Evolutionary conservation across 2,888 invertebrate species (phyloP), one percentile per base, ranked within the genome.

Genomic region (Pasiphila rectangulata): DNA sequence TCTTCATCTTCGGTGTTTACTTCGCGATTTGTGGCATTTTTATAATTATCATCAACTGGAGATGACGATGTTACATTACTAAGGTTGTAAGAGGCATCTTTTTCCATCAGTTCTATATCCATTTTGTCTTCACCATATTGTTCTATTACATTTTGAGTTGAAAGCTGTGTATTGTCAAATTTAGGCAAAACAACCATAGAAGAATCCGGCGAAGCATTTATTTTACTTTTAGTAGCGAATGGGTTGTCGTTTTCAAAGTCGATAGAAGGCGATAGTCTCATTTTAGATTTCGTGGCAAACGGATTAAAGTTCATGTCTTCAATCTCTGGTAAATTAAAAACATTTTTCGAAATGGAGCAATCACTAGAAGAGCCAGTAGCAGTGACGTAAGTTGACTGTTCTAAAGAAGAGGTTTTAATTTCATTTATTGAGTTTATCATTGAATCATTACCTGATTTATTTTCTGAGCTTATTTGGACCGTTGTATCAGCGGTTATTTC

Each of bases 1-100:
- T 88, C 87, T 64, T 87, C 87, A 51, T 85, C 83, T 68, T 88
- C 87, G 9, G 87, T 87, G 40, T 79, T 67, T 2, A 81, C 53
- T 65, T 85, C 83, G 42, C 54, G 60, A 2, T 73, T 58, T n/a
- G 80, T 78, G n/a, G 29, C 17, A 54, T 80, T 69, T 58, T 61
- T 75, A 7, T 75, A n/a, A n/a, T n/a, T 73, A 43, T 76, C 72
- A 20, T 67, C 66, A 25, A 53, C 53, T 63, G 71, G 79, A 5
- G 78, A 79, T 10, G 74, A 78, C 44, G 54, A 61, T 43, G 76
- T 74, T 34, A 55, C 59, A 46, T 64, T 63, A 55, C 62, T 73
- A 10, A 61, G 38, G 56, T 75, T 67, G 10, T 39, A 52, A 16
- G 59, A 63, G 49, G 66, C 51, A 44, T 67, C 67, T 46, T 72